Conservation (phyloP, 2,113 vertebrate genomes). For the Himantopus leucocephalus region DNA sequence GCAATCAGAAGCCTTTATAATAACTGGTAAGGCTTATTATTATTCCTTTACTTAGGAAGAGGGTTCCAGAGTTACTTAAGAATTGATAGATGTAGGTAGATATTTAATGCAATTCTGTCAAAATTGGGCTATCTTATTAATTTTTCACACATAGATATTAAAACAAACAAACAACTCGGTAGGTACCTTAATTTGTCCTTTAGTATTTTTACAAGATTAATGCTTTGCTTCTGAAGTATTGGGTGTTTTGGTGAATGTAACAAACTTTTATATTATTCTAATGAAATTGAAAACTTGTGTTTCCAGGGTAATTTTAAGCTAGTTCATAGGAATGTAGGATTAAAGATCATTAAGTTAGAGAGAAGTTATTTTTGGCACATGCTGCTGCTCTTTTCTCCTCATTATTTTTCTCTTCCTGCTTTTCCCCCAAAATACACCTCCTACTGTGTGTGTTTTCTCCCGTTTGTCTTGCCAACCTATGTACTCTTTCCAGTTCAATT, state of each 20-base stretch:
- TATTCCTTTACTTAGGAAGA: neutral
- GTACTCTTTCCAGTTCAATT: neutral
- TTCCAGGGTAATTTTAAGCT: constrained; percentile 2
- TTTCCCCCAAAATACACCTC: neutral
- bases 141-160: neutral
- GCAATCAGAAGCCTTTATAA: neutral
- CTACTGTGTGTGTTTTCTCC: neutral
- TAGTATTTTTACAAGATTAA: neutral
- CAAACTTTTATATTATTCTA: neutral
- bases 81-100: neutral
- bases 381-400: neutral
- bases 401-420: neutral
- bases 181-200: neutral
- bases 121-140: neutral
- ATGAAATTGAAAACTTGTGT: neutral
- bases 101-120: neutral
- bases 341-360: neutral
- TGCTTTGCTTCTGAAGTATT: neutral
- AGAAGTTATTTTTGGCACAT: neutral
- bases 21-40: neutral
- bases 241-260: neutral
- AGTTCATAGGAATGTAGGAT: neutral
- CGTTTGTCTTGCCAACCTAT: neutral
- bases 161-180: neutral
- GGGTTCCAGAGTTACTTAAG: neutral